Percentiles rank a stretch among this genome's conserved stretches.
These are phyloP conservation scores for Euphonia xanthogaster DNA, from an alignment of 2,797 vertebrate genomes.

Conservation along the genomic window DNA sequence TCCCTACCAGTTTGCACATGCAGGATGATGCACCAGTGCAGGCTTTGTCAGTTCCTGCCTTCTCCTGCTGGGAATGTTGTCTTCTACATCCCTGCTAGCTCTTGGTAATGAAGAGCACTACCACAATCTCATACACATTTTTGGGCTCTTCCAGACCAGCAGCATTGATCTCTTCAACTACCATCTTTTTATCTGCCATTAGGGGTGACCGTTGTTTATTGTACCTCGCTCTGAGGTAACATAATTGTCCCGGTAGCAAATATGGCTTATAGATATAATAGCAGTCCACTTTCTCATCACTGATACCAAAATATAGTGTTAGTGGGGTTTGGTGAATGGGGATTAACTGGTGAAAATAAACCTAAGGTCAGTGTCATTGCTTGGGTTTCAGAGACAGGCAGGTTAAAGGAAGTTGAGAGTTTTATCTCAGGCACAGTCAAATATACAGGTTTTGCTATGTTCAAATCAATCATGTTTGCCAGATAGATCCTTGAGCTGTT, in stretches of 20 bases:
- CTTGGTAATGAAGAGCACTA: not conserved
- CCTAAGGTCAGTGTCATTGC: not conserved
- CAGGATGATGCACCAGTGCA: not conserved
- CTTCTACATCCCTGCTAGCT: not conserved
- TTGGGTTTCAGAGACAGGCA: not conserved
- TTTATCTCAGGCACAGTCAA: not conserved
- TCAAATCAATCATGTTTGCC: not conserved
- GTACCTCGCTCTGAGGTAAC: not conserved
- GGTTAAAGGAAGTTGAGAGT: not conserved
- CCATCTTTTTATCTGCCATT: not conserved
- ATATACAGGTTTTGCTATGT: not conserved
- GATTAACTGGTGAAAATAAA: not conserved
- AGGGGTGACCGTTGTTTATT: not conserved
- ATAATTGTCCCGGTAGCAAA: not conserved
- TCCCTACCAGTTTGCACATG: fast-evolving
- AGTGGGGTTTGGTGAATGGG: not conserved
- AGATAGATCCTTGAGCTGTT: not conserved
- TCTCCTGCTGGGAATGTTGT: not conserved
- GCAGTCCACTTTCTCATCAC: not conserved
- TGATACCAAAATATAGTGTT: not conserved
- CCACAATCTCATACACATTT: not conserved
- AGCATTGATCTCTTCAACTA: not conserved
- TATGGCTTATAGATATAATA: not conserved
- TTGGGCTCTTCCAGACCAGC: not conserved
- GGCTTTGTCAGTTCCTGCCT: not conserved